Evolutionary conservation across 2,113 vertebrate species (phyloP).

Genomic region (Eulemur macaco): DNA sequence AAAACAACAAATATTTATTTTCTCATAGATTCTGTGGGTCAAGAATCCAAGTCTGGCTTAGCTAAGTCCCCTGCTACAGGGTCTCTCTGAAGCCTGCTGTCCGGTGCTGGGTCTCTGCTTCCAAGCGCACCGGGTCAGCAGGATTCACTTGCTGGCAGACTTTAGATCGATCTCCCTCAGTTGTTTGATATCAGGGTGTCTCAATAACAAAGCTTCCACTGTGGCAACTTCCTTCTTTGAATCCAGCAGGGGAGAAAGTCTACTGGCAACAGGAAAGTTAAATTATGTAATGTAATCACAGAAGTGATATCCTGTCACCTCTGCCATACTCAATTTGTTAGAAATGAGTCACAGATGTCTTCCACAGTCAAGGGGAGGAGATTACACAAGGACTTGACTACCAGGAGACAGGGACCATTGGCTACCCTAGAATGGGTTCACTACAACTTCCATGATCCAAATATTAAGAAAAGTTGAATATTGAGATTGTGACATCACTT

Average conservation of each 20-base stretch:
- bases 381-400: not conserved
- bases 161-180: too few species aligned
- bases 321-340: not conserved
- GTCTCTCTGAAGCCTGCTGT: fast-evolving
- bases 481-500: not conserved
- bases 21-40: not conserved
- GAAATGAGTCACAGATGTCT: not conserved
- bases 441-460: not conserved
- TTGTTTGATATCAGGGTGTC: fast-evolving
- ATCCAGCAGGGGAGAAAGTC: not conserved
- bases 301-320: not conserved
- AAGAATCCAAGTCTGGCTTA: not conserved
- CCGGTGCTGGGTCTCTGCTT: not conserved
- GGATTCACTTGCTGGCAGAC: not conserved
- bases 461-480: not conserved
- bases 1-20: not conserved
- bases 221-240: not conserved
- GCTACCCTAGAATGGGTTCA: too few species aligned
- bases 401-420: too few species aligned
- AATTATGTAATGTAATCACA: too few species aligned
- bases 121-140: too few species aligned
- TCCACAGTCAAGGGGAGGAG: not conserved
- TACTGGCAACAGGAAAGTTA: not conserved
- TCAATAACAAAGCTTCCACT: too few species aligned
- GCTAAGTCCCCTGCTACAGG: too few species aligned